Evolutionary conservation across 2,113 vertebrate genomes (phyloP), one percentile per base, ranked within the genome.

Genomic region (Oostethus manadensis): DNA sequence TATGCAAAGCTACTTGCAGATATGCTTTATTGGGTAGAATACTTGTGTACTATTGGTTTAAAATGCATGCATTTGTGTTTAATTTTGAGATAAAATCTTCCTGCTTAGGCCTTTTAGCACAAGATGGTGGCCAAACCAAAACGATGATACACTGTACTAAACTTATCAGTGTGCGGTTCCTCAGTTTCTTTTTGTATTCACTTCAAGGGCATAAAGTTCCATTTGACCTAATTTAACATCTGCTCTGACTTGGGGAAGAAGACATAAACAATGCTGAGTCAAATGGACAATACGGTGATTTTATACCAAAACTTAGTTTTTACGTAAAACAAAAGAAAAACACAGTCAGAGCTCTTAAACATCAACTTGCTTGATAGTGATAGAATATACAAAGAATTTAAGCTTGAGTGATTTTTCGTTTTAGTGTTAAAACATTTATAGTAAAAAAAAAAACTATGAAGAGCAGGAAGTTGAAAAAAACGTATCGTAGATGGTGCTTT

Each of bases 261-360:
- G 21, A 29, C 44, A 60, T 48, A 35, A 64, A 81, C 60, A 44
- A 71, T 45, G 60, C 40, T 20, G 18, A 55, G 17, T 54, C 29
- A 18, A 40, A 40, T 40, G 10, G 2, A 40, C 40, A 40, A 11
- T 13, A 20, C 21, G 10, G 5, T 16, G 66, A 64, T 51, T 33
- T 17, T 20, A 5, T 51, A 29, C 5, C 45, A 13, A 40, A 72
- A 74, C 71, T 79, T 73, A 62, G n/a, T 35, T 10, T 18, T 29
- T 78, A 56, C 51, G 6, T 82, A 81, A 78, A 83, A 68, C 73
- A 58, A 48, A 9, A 51, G 74, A 66, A 38, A 65, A 79, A 75
- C 56, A 35, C 21, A 59, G 54, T 53, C 1, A 7, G 3, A n/a
- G 9, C 4, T 35, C 29, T 14, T 40, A 8, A n/a, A 51, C 22